Conservation (phyloP, 2,797 vertebrate genomes). For the Anguilla pacifica region DNA sequence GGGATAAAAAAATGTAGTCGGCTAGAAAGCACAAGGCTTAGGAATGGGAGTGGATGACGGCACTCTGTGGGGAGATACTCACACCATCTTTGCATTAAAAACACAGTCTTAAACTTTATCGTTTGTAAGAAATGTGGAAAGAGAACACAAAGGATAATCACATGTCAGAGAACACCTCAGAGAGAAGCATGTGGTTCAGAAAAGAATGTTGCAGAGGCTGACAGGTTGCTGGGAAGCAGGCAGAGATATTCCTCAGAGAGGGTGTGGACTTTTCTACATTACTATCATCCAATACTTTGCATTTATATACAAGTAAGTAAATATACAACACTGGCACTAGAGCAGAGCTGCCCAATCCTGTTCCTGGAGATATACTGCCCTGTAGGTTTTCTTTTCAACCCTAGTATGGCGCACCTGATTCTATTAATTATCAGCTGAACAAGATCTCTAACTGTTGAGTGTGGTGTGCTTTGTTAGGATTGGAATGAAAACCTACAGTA, state of each 20-base stretch:
- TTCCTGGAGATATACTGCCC: not conserved
- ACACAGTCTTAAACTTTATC: conserved; percentile 68
- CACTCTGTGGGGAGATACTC: conserved; percentile 64
- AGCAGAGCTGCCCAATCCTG: not conserved
- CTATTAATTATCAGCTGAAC: too few relatives aligned
- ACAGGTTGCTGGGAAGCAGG: conserved; percentile 45
- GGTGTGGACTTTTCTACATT: conserved; percentile 36
- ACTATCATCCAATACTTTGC: conserved; percentile 11
- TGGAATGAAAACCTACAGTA: too few relatives aligned
- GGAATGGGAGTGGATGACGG: conserved; percentile 58
- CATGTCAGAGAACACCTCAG: conserved; percentile 52
- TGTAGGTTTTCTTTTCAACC: not conserved
- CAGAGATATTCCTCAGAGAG: conserved; percentile 44
- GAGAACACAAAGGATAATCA: conserved; percentile 75
- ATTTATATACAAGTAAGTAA: conserved; percentile 24
- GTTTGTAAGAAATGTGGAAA: conserved; percentile 68
- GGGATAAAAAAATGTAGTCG: conserved; percentile 47
- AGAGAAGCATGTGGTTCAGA: conserved; percentile 32
- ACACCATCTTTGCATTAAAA: conserved; percentile 67
- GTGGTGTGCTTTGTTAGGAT: too few relatives aligned
- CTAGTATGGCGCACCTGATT: too few relatives aligned
- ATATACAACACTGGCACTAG: conserved; percentile 4
- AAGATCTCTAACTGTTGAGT: too few relatives aligned
- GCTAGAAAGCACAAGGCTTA: conserved; percentile 57
- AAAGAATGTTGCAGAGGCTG: conserved; percentile 46